Conservation (phyloP, 2,113 vertebrate genomes). For the Prolemur simus region DNA sequence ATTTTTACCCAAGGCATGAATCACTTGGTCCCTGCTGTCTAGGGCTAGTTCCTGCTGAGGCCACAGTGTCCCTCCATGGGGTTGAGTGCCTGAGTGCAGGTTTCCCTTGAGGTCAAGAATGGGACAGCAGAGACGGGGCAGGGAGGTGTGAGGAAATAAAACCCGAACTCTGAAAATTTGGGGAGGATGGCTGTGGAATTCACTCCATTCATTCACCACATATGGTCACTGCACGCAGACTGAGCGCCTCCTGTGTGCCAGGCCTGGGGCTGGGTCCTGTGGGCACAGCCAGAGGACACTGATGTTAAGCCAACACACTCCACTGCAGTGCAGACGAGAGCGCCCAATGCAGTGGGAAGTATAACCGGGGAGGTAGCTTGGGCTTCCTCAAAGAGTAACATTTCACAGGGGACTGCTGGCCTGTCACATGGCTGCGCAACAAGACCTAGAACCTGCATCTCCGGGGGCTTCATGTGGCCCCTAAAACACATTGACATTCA, state of each 20-base stretch:
- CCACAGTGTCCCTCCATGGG: neutral
- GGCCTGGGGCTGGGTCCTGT: neutral
- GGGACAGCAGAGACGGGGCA: neutral
- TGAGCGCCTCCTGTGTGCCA: neutral
- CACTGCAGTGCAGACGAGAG: neutral
- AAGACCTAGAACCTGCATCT: no score
- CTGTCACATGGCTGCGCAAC: neutral
- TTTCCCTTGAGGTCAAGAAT: neutral
- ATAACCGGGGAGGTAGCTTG: fast-evolving
- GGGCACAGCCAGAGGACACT: neutral
- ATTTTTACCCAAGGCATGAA: no score
- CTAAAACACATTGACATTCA: neutral
- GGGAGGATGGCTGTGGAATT: neutral
- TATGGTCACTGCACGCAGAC: neutral
- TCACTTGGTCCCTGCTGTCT: neutral
- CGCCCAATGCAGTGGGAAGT: neutral
- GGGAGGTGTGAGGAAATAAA: neutral
- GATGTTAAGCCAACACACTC: neutral
- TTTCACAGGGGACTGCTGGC: neutral
- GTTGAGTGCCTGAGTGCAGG: neutral
- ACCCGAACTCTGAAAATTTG: neutral
- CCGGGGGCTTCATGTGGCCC: neutral
- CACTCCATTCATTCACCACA: neutral
- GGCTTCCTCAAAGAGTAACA: neutral
- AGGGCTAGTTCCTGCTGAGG: neutral